Conservation (phyloP, 2,113 vertebrate genomes). For the Struthio camelus region DNA sequence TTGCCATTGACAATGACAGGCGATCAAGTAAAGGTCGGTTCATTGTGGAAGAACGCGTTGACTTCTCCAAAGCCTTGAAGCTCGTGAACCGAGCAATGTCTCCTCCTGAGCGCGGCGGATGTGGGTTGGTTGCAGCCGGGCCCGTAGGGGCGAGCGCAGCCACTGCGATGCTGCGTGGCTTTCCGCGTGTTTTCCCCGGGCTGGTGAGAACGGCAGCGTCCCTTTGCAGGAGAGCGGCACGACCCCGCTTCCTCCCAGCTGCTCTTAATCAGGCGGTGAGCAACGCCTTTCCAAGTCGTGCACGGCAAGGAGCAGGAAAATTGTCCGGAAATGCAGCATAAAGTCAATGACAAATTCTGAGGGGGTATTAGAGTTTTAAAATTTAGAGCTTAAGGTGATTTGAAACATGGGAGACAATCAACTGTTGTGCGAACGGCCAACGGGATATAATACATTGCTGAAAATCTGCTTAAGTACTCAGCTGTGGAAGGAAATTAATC, state of each 20-base stretch:
- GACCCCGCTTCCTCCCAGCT: too few relatives aligned
- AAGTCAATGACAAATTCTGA: not conserved
- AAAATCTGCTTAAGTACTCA: not conserved
- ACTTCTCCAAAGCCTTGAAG: constrained; percentile 1
- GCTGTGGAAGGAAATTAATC: not conserved
- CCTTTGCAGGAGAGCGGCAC: not conserved
- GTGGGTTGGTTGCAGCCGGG: not conserved
- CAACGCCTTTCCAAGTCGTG: not conserved
- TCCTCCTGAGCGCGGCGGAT: not conserved
- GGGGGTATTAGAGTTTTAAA: not conserved
- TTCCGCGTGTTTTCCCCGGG: not conserved
- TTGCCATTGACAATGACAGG: not conserved
- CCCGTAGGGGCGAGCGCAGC: not conserved
- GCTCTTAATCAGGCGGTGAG: not conserved
- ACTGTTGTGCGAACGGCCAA: not conserved
- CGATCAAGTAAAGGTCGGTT: not conserved
- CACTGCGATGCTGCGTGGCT: not conserved
- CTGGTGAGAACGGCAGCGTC: not conserved
- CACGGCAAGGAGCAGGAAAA: not conserved
- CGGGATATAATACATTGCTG: not conserved
- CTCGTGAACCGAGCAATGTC: not conserved
- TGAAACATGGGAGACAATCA: not conserved
- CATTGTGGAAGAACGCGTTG: not conserved
- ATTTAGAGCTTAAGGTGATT: not conserved
- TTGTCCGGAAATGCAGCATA: not conserved